These are phyloP conservation scores for Hestina assimilis DNA, from an alignment of 1,140 invertebrate genomes.

Conservation along the genomic window DNA sequence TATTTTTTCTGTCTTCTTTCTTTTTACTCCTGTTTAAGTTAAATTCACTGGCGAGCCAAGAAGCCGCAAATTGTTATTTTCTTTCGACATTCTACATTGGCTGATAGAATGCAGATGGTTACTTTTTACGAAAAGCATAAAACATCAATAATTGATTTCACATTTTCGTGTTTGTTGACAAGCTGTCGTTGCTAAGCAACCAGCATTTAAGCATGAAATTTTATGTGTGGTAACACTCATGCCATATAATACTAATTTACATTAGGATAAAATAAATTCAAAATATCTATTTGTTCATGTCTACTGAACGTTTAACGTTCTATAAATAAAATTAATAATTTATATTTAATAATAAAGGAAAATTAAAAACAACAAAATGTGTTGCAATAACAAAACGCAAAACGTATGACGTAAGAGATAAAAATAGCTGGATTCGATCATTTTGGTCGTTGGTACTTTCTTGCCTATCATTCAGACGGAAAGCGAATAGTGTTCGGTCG, in stretches of 20 bases:
- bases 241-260: no score
- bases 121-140: constrained; percentile 4
- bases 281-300: neutral
- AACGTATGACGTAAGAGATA: constrained; percentile 58
- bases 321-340: neutral
- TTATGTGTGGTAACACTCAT: constrained; percentile 1
- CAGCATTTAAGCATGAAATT: neutral
- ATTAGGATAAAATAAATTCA: no score
- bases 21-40: constrained; percentile 61
- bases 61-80: constrained; percentile 60
- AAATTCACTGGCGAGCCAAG: constrained; percentile 68
- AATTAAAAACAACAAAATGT: neutral
- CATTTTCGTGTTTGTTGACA: constrained; percentile 30
- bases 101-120: neutral
- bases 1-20: constrained; percentile 58
- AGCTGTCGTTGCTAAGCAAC: constrained; percentile 53
- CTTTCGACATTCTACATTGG: constrained; percentile 66
- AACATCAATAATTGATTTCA: constrained; percentile 32
- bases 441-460: constrained; percentile 30
- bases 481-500: constrained; percentile 29
- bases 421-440: constrained; percentile 54
- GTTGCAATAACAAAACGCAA: constrained; percentile 44
- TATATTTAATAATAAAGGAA: neutral
- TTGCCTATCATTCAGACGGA: constrained; percentile 28
- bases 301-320: neutral